These are phyloP conservation scores for Triplophysa dalaica DNA, from an alignment of 2,113 vertebrate genomes.

Conservation along the genomic window DNA sequence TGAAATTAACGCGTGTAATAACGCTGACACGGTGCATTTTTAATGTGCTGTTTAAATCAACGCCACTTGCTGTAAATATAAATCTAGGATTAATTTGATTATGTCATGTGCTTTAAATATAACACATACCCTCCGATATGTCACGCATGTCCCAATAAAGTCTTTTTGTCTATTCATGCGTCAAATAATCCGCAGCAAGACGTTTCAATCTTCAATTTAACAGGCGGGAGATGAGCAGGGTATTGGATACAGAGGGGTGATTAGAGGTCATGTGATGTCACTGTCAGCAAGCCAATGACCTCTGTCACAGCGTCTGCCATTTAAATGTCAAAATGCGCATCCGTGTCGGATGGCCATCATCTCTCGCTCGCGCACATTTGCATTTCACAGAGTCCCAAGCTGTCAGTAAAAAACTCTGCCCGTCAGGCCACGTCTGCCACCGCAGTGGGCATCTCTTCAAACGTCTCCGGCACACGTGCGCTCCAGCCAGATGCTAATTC, in stretches of 20 bases:
- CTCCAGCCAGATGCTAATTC: slow-evolving; percentile 51
- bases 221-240: slow-evolving; percentile 22
- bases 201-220: slow-evolving; percentile 34
- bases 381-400: slow-evolving; percentile 46
- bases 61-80: slow-evolving; percentile 10
- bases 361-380: slow-evolving; percentile 40
- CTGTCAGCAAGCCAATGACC: slow-evolving; percentile 50
- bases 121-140: neutral
- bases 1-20: slow-evolving; percentile 44
- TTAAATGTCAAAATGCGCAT: slow-evolving; percentile 52
- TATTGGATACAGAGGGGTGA: slow-evolving; percentile 40
- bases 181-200: slow-evolving; percentile 4
- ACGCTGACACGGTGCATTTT: slow-evolving; percentile 32
- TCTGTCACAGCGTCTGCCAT: slow-evolving; percentile 54
- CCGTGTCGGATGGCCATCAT: slow-evolving; percentile 34
- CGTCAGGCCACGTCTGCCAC: slow-evolving; percentile 18
- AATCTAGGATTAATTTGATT: slow-evolving; percentile 30
- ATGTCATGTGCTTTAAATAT: slow-evolving; percentile 24
- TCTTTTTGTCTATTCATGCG: slow-evolving; percentile 9
- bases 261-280: slow-evolving; percentile 47
- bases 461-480: slow-evolving; percentile 26
- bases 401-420: slow-evolving; percentile 36
- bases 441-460: slow-evolving; percentile 30
- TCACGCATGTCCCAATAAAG: neutral
- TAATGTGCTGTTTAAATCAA: slow-evolving; percentile 24